A percentile compares a stretch with the other conserved stretches of the same genome.
Evolutionary conservation across 2,797 vertebrate genomes (phyloP).

Genomic region (Pseudomugil tenellus): DNA sequence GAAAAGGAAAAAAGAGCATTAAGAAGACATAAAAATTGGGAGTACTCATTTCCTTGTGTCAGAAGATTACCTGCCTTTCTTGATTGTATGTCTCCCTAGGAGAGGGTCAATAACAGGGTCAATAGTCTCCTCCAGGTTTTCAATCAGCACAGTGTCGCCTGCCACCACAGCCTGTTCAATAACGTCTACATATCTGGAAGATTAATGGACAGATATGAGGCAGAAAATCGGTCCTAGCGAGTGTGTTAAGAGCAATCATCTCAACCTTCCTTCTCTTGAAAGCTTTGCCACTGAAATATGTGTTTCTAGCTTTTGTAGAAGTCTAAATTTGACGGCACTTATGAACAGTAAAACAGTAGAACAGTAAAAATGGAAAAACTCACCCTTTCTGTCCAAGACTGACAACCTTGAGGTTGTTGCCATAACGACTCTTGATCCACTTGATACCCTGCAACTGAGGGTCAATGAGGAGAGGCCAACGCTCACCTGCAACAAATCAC

Average conservation of each 20-base stretch:
- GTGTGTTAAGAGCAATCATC: background rate
- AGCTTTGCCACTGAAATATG: background rate
- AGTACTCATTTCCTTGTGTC: background rate
- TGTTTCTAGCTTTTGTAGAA: background rate
- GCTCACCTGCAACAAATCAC: slow-evolving; percentile 69
- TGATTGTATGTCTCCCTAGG: slow-evolving; percentile 82
- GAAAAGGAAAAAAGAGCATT: background rate
- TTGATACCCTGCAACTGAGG: slow-evolving; percentile 85
- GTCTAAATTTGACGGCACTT: background rate
- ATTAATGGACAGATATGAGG: background rate
- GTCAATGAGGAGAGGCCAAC: slow-evolving; percentile 84
- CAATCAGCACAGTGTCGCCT: slow-evolving; percentile 82
- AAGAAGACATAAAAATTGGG: background rate
- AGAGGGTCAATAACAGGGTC: slow-evolving; percentile 83
- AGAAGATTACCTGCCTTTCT: slow-evolving; percentile 82
- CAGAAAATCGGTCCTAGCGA: background rate
- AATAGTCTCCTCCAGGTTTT: slow-evolving; percentile 85
- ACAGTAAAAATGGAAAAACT: slow-evolving; percentile 45
- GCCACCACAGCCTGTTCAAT: slow-evolving; percentile 83
- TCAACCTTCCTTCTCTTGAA: background rate
- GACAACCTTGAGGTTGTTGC: slow-evolving; percentile 79
- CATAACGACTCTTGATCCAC: slow-evolving; percentile 84
- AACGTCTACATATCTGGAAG: slow-evolving; percentile 79
- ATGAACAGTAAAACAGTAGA: background rate
- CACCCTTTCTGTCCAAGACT: slow-evolving; percentile 83